Evolutionary conservation across 2,113 vertebrate genomes (phyloP).

Genomic region (Coptodon bakossiorum): DNA sequence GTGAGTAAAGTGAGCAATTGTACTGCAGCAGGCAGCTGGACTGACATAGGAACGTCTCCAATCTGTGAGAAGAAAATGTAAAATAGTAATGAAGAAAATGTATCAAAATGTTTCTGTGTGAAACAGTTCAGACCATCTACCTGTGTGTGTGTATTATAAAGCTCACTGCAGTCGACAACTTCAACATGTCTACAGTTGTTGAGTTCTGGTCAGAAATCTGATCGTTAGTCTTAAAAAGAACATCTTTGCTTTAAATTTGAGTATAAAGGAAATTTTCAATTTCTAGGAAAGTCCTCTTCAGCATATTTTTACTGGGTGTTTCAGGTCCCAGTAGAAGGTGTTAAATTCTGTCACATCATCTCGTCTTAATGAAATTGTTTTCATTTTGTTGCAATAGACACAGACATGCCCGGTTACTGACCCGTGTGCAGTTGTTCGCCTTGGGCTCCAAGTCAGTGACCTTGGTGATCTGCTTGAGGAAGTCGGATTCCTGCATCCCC

Average conservation of each 20-base stretch:
- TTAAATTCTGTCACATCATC: neutral
- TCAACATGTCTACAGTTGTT: neutral
- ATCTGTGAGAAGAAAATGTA: neutral
- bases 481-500: conserved; percentile 99
- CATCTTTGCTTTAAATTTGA: neutral
- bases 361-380: neutral
- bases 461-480: conserved; percentile 95
- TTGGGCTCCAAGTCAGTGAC: conserved; percentile 94
- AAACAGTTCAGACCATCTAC: neutral
- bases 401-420: conserved; percentile 43
- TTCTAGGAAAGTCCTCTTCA: neutral
- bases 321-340: neutral
- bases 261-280: neutral
- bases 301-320: neutral
- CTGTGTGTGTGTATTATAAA: neutral
- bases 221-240: neutral
- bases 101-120: neutral
- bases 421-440: conserved; percentile 95
- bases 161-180: neutral
- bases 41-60: neutral
- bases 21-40: neutral
- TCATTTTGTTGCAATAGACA: neutral
- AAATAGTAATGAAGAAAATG: neutral
- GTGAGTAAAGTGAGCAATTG: neutral
- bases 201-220: neutral